A percentile compares a stretch with the other conserved stretches of the same genome.
These are phyloP conservation scores for Danaus plexippus DNA, from an alignment of 1,140 invertebrate genomes.

Conservation along the genomic window DNA sequence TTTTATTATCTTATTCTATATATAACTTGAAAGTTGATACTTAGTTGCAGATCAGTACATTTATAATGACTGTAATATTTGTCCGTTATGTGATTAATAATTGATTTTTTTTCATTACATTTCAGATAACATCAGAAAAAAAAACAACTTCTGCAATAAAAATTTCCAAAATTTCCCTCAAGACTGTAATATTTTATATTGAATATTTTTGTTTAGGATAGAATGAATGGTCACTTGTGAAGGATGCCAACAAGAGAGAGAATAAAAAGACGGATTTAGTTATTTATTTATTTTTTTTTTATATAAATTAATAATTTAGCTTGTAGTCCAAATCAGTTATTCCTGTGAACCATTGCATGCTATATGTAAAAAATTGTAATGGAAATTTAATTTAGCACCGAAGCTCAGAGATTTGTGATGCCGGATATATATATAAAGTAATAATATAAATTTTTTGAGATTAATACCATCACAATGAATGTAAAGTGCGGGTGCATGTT, in stretches of 20 bases:
- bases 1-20: too few relatives aligned
- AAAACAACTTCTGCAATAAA: slow-evolving; percentile 48
- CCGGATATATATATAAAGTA: slow-evolving; percentile 37
- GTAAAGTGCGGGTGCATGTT: slow-evolving; percentile 19
- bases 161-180: slow-evolving; percentile 65
- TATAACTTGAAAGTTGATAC: too few relatives aligned
- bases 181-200: slow-evolving; percentile 62
- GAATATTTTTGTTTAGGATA: slow-evolving; percentile 46
- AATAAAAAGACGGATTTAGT: slow-evolving; percentile 66
- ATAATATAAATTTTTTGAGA: slow-evolving; percentile 25
- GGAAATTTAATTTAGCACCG: slow-evolving; percentile 29
- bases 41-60: too few relatives aligned
- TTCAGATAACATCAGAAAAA: slow-evolving; percentile 62
- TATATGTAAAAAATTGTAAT: slow-evolving; percentile 17
- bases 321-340: slow-evolving; percentile 36
- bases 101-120: slow-evolving; percentile 34
- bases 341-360: slow-evolving; percentile 23
- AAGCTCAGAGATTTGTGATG: slow-evolving; percentile 24
- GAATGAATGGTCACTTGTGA: slow-evolving; percentile 32
- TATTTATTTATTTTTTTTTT: slow-evolving; percentile 59
- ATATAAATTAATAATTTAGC: slow-evolving; percentile 46
- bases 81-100: neutral
- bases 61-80: neutral
- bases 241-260: slow-evolving; percentile 66
- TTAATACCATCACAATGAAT: slow-evolving; percentile 29